phyloP scores from a whole-genome alignment of 2,113 vertebrate genomes.

The Misgurnus mizolepis region DNA sequence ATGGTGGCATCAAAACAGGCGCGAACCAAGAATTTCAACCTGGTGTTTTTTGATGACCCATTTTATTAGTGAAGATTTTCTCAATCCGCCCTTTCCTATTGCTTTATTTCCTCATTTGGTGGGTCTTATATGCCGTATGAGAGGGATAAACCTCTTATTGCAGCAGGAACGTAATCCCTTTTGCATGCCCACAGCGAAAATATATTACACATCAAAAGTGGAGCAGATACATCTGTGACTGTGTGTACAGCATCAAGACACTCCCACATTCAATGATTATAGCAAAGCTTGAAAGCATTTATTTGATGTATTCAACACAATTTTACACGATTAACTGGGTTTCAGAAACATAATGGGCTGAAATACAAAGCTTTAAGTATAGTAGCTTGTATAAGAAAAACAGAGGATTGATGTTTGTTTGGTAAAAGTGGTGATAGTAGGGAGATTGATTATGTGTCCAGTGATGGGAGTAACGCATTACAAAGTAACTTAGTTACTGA shows the following conservation, averaged over 20 bases:
- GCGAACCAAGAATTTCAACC: neutral
- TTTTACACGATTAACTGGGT: neutral
- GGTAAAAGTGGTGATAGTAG: no score
- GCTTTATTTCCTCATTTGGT: constrained; percentile 38
- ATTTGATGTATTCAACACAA: constrained; percentile 11
- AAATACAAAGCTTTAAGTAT: neutral
- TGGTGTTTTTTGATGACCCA: constrained; percentile 9
- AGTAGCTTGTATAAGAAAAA: neutral
- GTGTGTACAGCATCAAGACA: constrained; percentile 5
- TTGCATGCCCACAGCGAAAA: constrained; percentile 38
- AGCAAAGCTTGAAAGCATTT: neutral
- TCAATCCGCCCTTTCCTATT: constrained; percentile 5
- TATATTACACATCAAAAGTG: constrained; percentile 48
- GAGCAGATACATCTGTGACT: constrained; percentile 26
- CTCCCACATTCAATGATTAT: constrained; percentile 24
- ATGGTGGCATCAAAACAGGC: neutral
- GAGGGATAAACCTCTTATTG: constrained; percentile 52
- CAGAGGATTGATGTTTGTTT: no score
- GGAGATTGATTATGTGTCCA: no score
- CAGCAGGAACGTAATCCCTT: constrained; percentile 49
- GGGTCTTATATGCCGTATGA: constrained; percentile 36
- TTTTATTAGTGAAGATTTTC: constrained; percentile 34
- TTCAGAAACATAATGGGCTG: neutral
- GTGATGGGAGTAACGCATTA: no score
- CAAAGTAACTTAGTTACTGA: no score